Base-by-base conservation (phyloP, 2,888 invertebrate genomes). In the Ophioninae sp. region DNA sequence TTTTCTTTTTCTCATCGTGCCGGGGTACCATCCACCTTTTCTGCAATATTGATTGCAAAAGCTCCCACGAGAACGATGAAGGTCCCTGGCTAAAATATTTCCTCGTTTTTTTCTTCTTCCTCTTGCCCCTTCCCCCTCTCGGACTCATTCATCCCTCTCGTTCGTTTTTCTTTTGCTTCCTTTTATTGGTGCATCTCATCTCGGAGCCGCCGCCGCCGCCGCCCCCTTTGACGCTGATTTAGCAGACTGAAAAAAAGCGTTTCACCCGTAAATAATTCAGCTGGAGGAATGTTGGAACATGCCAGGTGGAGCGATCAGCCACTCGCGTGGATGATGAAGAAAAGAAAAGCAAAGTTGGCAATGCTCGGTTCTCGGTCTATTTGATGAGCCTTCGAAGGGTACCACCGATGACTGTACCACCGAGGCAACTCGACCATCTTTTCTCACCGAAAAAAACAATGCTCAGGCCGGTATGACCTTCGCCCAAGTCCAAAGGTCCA, bases 41-140 rank as follows among this genome's bases (percentile, higher is more conserved):
- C 87, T 91, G 89, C 89, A 92, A 91, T 91, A 92, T 92, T 91
- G 91, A 92, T 91, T 91, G 88, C 89, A 84, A 85, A 86, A 88
- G 87, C 86, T 79, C 73, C 79, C 72, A 74, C 83, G 86, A 82
- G 75, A 80, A 76, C 87, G 88, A 89, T 88, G 88, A 89, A 87
- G 73, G 39, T 73, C 79, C 79, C 67, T 65, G 77, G 72, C 81
- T 81, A 76, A 84, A 84, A 84, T 84, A 84, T 84, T 84, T 81
- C 79, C 71, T 69, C 78, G 67, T 61, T 44, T 71, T 20, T 51
- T 51, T 17, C 13, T 41, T 41, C 41, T 41, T 41, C 41, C 51
- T 68, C 41, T 41, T 56, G 20, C 30, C 37, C 41, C 79, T 77
- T 75, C 72, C 51, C 75, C 67, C 75, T 76, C 72, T 68, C 37